Evolutionary conservation across 2,888 invertebrate genomes (phyloP).

Genomic region (Chymomyza caudatula): DNA sequence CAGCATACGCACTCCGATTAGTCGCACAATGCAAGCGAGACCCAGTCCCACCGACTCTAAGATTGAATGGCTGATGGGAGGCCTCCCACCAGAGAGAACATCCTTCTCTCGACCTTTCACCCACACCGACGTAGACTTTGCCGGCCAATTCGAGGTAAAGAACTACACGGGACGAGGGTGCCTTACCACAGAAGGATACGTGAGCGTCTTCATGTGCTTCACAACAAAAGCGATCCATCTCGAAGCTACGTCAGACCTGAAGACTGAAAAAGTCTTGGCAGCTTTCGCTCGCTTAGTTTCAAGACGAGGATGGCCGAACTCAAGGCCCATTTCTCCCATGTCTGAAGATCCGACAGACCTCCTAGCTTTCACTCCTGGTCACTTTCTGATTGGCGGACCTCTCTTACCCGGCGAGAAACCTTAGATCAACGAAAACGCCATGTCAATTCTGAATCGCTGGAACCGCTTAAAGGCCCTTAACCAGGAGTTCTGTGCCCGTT

Average conservation of each 20-base stretch:
- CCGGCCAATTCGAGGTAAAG: constrained; percentile 30
- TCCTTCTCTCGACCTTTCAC: constrained; percentile 20
- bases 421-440: not conserved
- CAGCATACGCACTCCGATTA: no score
- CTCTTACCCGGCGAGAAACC: not conserved
- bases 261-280: constrained; percentile 29
- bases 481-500: constrained; percentile 11
- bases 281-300: constrained; percentile 27
- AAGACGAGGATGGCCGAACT: constrained; percentile 24
- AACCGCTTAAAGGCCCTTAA: constrained; percentile 5
- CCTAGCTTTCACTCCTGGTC: constrained; percentile 3
- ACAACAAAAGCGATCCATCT: constrained; percentile 28
- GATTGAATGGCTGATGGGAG: no score
- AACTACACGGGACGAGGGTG: constrained; percentile 20
- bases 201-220: constrained; percentile 33
- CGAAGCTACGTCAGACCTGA: constrained; percentile 18
- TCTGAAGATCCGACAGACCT: constrained; percentile 11
- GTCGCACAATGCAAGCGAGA: no score
- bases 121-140: constrained; percentile 28
- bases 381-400: constrained; percentile 4
- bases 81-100: no score
- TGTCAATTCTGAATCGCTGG: constrained; percentile 9
- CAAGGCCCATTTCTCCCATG: not conserved
- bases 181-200: constrained; percentile 28
- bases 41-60: no score